phyloP scores from a whole-genome alignment of 2,113 vertebrate species.

The Cyprinus carpio region DNA sequence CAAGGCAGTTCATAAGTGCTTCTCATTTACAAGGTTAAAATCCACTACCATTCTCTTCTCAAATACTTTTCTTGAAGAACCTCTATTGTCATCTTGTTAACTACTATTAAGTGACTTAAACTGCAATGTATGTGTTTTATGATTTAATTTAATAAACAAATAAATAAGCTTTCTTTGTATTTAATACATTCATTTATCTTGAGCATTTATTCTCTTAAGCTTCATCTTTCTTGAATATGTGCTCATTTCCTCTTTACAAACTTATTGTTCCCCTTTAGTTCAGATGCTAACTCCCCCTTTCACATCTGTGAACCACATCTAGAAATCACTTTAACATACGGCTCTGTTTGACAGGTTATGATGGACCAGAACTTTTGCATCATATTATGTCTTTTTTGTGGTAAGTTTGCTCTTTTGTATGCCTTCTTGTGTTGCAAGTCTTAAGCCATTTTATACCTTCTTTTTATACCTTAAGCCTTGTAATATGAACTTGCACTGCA shows the following conservation, averaged over 20 bases:
- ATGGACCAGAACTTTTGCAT: not conserved
- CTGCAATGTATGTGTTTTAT: no score
- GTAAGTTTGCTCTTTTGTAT: not conserved
- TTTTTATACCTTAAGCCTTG: not conserved
- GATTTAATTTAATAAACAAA: no score
- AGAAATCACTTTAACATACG: not conserved
- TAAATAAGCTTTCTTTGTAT: no score
- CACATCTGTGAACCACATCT: not conserved
- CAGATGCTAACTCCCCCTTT: not conserved
- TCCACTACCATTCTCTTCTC: no score
- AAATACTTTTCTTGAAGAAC: no score
- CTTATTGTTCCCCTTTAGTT: not conserved
- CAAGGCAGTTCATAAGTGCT: no score
- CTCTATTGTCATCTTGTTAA: no score
- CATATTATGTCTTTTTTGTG: not conserved
- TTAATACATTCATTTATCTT: no score
- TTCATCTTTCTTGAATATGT: not conserved
- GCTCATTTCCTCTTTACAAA: not conserved
- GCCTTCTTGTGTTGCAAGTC: not conserved
- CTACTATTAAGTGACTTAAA: no score
- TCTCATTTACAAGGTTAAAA: no score
- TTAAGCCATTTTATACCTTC: not conserved
- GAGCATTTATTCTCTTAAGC: not conserved
- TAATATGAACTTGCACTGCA: not conserved
- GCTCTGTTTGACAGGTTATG: not conserved